Conservation (phyloP, 1,140 invertebrate species). For the Gryon sp. region DNA sequence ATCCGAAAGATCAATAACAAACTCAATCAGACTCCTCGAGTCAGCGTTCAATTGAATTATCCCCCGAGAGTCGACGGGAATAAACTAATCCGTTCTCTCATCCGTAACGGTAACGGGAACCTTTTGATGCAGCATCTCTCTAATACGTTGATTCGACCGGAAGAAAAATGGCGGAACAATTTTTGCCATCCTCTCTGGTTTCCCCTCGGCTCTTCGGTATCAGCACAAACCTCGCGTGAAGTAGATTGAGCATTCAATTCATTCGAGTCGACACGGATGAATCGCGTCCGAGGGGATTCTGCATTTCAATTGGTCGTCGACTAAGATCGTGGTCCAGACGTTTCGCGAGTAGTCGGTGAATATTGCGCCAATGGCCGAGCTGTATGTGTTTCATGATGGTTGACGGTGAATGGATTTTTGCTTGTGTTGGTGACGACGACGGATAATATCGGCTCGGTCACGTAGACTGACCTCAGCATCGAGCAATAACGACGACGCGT, state of each 20-base stretch:
- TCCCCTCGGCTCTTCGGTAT: too few relatives aligned
- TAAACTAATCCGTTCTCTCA: background rate
- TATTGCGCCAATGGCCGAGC: slow-evolving; percentile 73
- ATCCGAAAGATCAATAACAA: background rate
- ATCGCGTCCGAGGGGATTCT: slow-evolving; percentile 20
- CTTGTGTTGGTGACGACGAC: slow-evolving; percentile 65
- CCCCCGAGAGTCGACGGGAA: background rate
- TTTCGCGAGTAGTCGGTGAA: slow-evolving; percentile 53
- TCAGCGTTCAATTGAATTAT: background rate
- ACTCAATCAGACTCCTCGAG: background rate
- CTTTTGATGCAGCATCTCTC: background rate
- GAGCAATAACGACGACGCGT: slow-evolving; percentile 74
- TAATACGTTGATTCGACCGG: slow-evolving; percentile 6
- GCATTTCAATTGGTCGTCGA: slow-evolving; percentile 53
- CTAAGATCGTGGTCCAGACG: slow-evolving; percentile 43
- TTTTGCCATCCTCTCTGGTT: slow-evolving; percentile 13
- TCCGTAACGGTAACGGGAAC: background rate
- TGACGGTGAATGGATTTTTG: slow-evolving; percentile 60
- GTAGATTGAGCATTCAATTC: slow-evolving; percentile 45
- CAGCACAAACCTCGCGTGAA: slow-evolving; percentile 21
- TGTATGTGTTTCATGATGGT: slow-evolving; percentile 69
- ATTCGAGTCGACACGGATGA: slow-evolving; percentile 25
- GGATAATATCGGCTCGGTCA: slow-evolving; percentile 76
- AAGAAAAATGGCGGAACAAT: slow-evolving; percentile 26
- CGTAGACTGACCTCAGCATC: slow-evolving; percentile 78